These are phyloP conservation scores for Chrysina gloriosa DNA, from an alignment of 2,888 invertebrate genomes.

Conservation along the genomic window DNA sequence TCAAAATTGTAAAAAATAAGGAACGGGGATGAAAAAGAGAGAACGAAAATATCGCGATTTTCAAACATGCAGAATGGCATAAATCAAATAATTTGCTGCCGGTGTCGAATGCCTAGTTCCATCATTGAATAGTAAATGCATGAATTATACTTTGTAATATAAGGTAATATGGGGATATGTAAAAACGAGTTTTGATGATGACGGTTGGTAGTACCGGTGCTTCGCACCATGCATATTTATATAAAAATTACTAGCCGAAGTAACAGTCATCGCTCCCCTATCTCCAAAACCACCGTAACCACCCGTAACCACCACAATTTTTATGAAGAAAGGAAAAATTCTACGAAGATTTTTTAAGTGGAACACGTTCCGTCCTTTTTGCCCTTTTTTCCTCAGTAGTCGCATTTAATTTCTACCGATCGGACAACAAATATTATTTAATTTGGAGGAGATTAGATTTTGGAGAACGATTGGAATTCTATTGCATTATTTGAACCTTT, in stretches of 20 bases:
- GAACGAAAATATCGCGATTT: constrained; percentile 7
- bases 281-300: not conserved
- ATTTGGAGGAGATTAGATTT: constrained; percentile 34
- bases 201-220: constrained; percentile 50
- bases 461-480: constrained; percentile 10
- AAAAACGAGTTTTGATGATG: constrained; percentile 50
- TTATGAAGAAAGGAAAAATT: constrained; percentile 14
- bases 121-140: constrained; percentile 55
- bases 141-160: constrained; percentile 59
- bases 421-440: constrained; percentile 36
- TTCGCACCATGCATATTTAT: constrained; percentile 56
- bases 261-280: constrained; percentile 24
- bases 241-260: constrained; percentile 53
- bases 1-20: not conserved
- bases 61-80: constrained; percentile 27
- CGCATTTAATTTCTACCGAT: constrained; percentile 30
- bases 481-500: constrained; percentile 24
- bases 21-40: not conserved
- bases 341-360: constrained; percentile 28
- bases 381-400: not conserved
- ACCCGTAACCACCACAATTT: not conserved
- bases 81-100: constrained; percentile 47
- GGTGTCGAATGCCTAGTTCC: constrained; percentile 46
- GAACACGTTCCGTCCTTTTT: constrained; percentile 5
- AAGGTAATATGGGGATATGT: constrained; percentile 54